Evolutionary conservation across 2,888 invertebrate species (phyloP).

Genomic region (Scelioninae gen. 2): DNA sequence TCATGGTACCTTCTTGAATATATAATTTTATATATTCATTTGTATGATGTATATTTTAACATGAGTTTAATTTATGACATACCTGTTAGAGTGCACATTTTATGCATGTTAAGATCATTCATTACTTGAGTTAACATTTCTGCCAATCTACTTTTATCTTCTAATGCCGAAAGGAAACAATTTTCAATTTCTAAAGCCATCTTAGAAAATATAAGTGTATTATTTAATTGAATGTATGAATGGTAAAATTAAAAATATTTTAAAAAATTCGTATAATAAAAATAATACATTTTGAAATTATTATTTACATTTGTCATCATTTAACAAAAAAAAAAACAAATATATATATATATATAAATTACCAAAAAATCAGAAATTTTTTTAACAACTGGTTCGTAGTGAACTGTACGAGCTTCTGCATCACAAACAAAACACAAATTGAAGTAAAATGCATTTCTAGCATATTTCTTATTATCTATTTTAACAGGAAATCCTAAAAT

Average conservation of each 20-base stretch:
- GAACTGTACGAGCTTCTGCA: conserved; percentile 90
- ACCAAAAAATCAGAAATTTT: conserved; percentile 94
- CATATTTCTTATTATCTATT: conserved; percentile 92
- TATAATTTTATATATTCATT: neutral
- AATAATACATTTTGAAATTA: no score
- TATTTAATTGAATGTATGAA: no score
- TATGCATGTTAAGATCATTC: conserved; percentile 87
- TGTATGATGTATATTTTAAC: neutral
- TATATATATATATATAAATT: no score
- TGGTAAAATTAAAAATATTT: no score
- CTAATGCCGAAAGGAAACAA: conserved; percentile 85
- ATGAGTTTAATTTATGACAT: no score
- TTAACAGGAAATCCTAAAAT: conserved; percentile 94
- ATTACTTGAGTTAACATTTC: conserved; percentile 87
- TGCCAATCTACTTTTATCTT: conserved; percentile 83
- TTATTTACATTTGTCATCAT: no score
- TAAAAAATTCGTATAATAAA: no score
- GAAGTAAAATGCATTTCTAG: conserved; percentile 95
- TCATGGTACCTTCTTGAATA: conserved; percentile 85
- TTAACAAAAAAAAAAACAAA: no score
- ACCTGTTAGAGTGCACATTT: conserved; percentile 86
- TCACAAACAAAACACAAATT: conserved; percentile 97
- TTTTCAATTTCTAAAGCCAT: conserved; percentile 91
- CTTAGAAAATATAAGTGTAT: conserved; percentile 71
- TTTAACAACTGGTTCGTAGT: conserved; percentile 95